These are phyloP conservation scores for Ephydatia muelleri DNA, from an alignment of 37 sponge, comb jelly and placozoan species.

Conservation along the genomic window DNA sequence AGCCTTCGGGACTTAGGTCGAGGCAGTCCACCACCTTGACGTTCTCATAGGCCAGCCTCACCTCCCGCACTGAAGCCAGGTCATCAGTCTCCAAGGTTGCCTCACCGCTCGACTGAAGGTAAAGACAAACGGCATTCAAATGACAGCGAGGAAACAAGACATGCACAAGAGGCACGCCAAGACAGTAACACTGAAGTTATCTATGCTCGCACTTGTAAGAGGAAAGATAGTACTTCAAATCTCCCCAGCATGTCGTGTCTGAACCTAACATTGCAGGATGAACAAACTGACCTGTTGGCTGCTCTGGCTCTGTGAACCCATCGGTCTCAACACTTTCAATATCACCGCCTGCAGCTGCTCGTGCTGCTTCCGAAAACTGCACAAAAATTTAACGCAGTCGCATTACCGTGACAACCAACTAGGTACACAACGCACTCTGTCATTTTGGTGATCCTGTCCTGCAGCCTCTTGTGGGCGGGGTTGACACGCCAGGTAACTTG, in stretches of 20 bases:
- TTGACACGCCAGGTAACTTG: constrained; percentile 82
- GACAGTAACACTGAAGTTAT: too few relatives aligned
- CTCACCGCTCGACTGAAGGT: constrained; percentile 7
- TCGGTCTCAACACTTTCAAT: constrained; percentile 74
- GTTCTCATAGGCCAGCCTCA: constrained; percentile 92
- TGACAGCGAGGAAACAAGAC: neutral
- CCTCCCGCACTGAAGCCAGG: constrained; percentile 70
- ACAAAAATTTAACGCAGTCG: neutral
- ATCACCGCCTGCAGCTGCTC: constrained; percentile 96
- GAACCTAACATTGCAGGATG: neutral
- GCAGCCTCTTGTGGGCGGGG: constrained; percentile 89
- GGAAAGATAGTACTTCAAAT: too few relatives aligned
- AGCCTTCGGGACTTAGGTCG: constrained; percentile 89
- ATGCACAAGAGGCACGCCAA: neutral
- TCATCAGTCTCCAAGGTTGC: constrained; percentile 62
- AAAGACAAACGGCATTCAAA: neutral
- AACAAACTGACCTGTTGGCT: neutral
- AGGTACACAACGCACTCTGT: constrained; percentile 83
- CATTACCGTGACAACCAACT: too few relatives aligned
- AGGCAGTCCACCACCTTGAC: constrained; percentile 96
- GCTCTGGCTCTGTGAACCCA: neutral
- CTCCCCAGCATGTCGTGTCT: too few relatives aligned
- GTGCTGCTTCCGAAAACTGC: constrained; percentile 94
- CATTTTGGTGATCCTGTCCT: constrained; percentile 79
- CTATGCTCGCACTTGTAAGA: too few relatives aligned